A percentile compares a stretch with the other conserved stretches of the same genome.
Evolutionary conservation across 2,797 vertebrate genomes (phyloP).

Genomic region (Amazona finschi): DNA sequence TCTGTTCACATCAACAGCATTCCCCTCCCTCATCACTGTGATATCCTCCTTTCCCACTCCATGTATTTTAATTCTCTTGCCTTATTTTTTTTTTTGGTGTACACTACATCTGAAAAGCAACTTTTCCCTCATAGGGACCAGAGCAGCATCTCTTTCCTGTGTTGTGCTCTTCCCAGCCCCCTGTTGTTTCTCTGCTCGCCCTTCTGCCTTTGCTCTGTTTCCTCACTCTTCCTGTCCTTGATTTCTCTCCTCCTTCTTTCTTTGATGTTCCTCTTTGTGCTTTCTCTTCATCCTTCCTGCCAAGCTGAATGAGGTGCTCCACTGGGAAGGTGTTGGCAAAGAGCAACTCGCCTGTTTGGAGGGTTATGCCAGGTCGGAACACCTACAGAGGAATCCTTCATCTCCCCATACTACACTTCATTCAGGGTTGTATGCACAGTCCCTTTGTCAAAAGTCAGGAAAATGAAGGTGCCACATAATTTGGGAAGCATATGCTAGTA

Average conservation of each 20-base stretch:
- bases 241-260: not conserved
- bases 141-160: not conserved
- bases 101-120: not conserved
- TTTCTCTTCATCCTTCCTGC: constrained; percentile 15
- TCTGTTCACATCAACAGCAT: not conserved
- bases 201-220: constrained; percentile 5
- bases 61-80: not conserved
- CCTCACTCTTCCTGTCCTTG: not conserved
- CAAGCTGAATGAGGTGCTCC: not conserved
- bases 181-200: not conserved
- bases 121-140: not conserved
- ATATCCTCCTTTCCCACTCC: not conserved
- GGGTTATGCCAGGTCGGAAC: not conserved
- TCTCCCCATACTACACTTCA: not conserved
- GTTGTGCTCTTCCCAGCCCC: not conserved
- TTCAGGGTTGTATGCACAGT: not conserved
- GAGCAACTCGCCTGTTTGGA: not conserved
- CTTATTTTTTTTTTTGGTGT: not conserved
- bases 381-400: not conserved
- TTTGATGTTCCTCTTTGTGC: not conserved
- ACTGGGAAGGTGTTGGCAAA: not conserved
- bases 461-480: not conserved
- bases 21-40: not conserved
- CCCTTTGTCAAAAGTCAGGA: not conserved
- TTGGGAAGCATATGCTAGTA: not conserved